phyloP scores from a whole-genome alignment of 2,797 vertebrate genomes.

The Remorina albescens region DNA sequence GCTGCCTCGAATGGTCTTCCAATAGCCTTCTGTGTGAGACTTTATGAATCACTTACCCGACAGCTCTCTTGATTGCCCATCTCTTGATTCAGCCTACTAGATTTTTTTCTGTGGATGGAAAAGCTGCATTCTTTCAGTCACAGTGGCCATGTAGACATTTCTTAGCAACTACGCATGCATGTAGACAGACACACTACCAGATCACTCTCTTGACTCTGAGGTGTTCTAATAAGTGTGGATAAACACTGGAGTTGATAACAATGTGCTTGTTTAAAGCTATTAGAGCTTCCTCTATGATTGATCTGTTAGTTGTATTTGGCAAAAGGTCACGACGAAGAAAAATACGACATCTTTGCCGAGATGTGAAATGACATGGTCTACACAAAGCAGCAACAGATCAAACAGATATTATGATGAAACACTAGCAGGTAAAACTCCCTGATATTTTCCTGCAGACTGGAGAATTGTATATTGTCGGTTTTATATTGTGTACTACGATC shows the following conservation, averaged over 20 bases:
- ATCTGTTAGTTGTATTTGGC: constrained; percentile 54
- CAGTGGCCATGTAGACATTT: too few relatives aligned
- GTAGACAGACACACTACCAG: constrained; percentile 37
- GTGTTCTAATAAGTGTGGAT: constrained; percentile 75
- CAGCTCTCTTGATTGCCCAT: constrained; percentile 26
- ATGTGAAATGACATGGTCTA: neutral
- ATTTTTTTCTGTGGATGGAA: constrained; percentile 22
- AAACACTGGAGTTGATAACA: constrained; percentile 67
- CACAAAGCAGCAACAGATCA: neutral
- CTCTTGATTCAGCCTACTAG: constrained; percentile 24
- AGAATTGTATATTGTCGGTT: neutral
- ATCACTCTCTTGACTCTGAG: constrained; percentile 71
- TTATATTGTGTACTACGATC: neutral
- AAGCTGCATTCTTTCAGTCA: too few relatives aligned
- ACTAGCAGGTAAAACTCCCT: neutral
- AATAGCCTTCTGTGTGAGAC: constrained; percentile 16
- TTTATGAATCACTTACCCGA: constrained; percentile 38
- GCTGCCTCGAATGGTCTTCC: constrained; percentile 36
- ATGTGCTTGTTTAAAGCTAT: constrained; percentile 67
- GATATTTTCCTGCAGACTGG: neutral
- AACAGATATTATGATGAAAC: neutral
- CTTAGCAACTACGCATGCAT: too few relatives aligned
- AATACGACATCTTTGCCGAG: constrained; percentile 25
- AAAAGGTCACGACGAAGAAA: constrained; percentile 55
- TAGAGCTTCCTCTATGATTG: constrained; percentile 49